These are phyloP conservation scores for Hermatobates lingyangjiaoensis DNA, from an alignment of 1,140 invertebrate species.

Conservation along the genomic window DNA sequence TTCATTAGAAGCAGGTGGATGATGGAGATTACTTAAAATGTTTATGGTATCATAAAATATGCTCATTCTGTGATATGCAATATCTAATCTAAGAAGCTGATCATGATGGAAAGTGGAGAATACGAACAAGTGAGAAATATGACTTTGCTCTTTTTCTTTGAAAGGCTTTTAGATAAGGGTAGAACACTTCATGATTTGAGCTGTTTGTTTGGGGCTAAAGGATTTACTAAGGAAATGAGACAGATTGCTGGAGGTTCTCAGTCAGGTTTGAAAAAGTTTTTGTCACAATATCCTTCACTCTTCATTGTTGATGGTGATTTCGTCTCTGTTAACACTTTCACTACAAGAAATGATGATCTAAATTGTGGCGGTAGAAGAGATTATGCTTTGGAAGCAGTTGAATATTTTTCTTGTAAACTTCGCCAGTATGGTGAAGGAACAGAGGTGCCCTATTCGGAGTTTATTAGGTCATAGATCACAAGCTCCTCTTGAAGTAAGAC, in stretches of 20 bases:
- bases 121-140: conserved; percentile 85
- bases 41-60: too few species aligned
- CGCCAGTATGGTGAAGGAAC: conserved; percentile 73
- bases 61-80: too few species aligned
- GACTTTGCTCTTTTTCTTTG: conserved; percentile 89
- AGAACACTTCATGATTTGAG: conserved; percentile 87
- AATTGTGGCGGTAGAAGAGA: conserved; percentile 41
- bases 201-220: conserved; percentile 90
- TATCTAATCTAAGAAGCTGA: too few species aligned
- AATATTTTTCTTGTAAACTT: conserved; percentile 84
- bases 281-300: conserved; percentile 75
- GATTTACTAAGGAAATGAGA: conserved; percentile 86
- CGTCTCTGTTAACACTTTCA: conserved; percentile 66
- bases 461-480: conserved; percentile 80
- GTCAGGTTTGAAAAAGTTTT: conserved; percentile 78
- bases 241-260: conserved; percentile 88
- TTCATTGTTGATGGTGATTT: conserved; percentile 83
- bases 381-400: conserved; percentile 79
- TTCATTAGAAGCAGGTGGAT: too few species aligned
- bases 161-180: conserved; percentile 81
- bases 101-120: conserved; percentile 86
- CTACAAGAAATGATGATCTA: conserved; percentile 20
- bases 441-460: conserved; percentile 82
- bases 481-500: conserved; percentile 84
- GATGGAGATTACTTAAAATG: too few species aligned